phyloP scores from a whole-genome alignment of 30 jellyfish, hydroid and myxozoan species.

The Cassiopea andromeda region DNA sequence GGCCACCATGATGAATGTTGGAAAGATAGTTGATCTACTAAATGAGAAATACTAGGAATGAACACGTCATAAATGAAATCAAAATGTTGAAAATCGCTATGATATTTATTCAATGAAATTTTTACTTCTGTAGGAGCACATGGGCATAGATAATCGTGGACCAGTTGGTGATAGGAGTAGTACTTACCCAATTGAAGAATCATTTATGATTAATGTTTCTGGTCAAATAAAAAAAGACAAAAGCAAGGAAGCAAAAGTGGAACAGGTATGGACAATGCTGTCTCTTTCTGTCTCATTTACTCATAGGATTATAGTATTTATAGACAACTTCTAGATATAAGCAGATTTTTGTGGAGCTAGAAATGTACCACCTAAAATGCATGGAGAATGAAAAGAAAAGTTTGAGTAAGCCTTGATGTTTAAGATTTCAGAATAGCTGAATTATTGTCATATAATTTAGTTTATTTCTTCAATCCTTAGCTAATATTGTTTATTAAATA shows the following conservation, averaged over 20 bases:
- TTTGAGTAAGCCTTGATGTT: no score
- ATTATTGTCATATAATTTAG: no score
- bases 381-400: no score
- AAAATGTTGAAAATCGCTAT: background rate
- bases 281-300: background rate
- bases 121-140: constrained; percentile 7
- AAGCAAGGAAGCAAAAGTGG: constrained; percentile 22
- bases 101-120: background rate
- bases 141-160: constrained; percentile 12
- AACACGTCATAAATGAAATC: no score
- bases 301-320: no score
- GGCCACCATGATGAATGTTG: no score
- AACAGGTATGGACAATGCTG: constrained; percentile 20
- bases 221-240: constrained; percentile 62
- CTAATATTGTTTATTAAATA: no score
- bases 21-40: no score
- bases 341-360: background rate
- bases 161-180: constrained; percentile 40
- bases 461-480: background rate
- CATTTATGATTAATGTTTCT: constrained; percentile 70
- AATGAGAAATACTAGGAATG: no score
- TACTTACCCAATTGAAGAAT: constrained; percentile 47
- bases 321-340: background rate
- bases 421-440: no score
- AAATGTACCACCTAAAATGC: no score